These are phyloP conservation scores for Colletes collaris DNA, from an alignment of 2,888 invertebrate genomes.

Conservation along the genomic window DNA sequence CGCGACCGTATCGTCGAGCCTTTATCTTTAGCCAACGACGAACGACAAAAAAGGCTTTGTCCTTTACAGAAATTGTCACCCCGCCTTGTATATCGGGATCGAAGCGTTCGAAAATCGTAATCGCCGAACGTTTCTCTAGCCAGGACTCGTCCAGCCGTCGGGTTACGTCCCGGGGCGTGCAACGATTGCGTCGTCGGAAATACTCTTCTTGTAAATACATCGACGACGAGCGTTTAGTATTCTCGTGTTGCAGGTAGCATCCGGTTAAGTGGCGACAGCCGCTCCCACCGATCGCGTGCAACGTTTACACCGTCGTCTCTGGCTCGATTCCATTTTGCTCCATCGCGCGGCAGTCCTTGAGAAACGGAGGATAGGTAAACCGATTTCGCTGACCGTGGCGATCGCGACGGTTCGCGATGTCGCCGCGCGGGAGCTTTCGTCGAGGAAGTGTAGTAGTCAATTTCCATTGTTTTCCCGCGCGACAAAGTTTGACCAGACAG, in stretches of 20 bases:
- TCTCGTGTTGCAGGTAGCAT: conserved; percentile 79
- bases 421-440: neutral
- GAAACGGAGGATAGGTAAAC: conserved; percentile 11
- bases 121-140: too few species aligned
- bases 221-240: conserved; percentile 78
- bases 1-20: too few species aligned
- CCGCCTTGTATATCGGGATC: too few species aligned
- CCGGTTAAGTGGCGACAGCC: conserved; percentile 78
- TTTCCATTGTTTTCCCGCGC: too few species aligned
- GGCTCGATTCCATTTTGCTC: conserved; percentile 55
- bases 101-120: too few species aligned
- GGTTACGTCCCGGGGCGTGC: conserved; percentile 8
- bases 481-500: too few species aligned
- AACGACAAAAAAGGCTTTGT: too few species aligned
- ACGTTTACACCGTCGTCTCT: conserved; percentile 56
- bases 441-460: too few species aligned
- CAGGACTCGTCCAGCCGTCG: too few species aligned
- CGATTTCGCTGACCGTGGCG: conserved; percentile 5
- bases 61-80: too few species aligned
- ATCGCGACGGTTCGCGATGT: neutral
- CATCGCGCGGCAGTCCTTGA: conserved; percentile 7
- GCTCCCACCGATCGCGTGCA: conserved; percentile 66
- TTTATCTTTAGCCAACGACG: too few species aligned
- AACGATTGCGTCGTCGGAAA: conserved; percentile 30
- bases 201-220: conserved; percentile 66